Evolutionary conservation across 2,113 vertebrate genomes (phyloP).

Genomic region (Gallinago undulata): DNA sequence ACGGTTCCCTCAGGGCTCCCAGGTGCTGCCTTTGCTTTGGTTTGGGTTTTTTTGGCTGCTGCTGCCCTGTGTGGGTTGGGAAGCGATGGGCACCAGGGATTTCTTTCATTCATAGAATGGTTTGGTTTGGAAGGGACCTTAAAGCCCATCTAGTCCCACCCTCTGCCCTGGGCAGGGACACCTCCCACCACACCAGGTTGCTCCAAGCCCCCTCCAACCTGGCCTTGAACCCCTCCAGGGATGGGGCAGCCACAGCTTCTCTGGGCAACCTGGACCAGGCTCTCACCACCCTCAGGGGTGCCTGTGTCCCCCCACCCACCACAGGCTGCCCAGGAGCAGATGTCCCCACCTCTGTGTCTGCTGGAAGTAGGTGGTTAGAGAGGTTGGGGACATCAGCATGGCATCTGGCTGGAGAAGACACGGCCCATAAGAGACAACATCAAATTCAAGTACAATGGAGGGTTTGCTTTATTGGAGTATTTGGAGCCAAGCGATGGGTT

Average conservation of each 20-base stretch:
- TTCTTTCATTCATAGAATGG: background rate
- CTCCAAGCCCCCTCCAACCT: background rate
- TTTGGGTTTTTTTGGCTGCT: background rate
- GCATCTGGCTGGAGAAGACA: background rate
- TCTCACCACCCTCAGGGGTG: background rate
- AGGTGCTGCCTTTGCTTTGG: background rate
- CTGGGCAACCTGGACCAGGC: background rate
- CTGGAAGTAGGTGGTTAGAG: background rate
- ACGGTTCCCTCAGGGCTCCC: background rate
- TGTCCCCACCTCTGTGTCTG: too few species aligned
- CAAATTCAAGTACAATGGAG: background rate
- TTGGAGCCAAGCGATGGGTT: background rate
- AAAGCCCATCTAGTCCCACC: background rate
- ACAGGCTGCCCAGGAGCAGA: too few species aligned
- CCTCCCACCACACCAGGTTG: background rate
- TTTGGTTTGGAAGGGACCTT: background rate
- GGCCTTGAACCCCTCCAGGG: background rate
- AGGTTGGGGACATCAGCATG: fast-evolving
- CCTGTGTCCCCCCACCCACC: too few species aligned
- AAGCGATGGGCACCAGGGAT: background rate
- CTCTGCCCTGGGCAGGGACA: background rate
- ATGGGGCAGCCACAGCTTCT: background rate
- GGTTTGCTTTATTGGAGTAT: fast-evolving
- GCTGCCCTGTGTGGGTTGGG: background rate
- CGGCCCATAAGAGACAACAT: fast-evolving